Base-by-base conservation (phyloP, 2,888 invertebrate species). In the Zonitis immaculata region DNA sequence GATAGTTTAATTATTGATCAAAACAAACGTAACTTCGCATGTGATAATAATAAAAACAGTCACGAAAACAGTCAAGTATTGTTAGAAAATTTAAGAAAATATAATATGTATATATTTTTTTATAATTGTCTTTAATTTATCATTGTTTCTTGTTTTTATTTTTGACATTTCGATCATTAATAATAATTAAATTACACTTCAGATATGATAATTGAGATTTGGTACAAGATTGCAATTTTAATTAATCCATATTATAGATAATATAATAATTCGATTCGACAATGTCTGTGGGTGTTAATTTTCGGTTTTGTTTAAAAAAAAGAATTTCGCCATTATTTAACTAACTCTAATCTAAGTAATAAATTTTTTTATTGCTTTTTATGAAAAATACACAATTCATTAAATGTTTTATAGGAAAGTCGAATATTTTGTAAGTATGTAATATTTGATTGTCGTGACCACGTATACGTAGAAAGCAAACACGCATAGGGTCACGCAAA, bases 361-460 rank as follows among this genome's bases (percentile, higher is more conserved):
- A n/a, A n/a, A n/a, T n/a, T n/a, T n/a, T n/a, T n/a, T n/a, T n/a
- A n/a, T n/a, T n/a, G n/a, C n/a, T n/a, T n/a, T n/a, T n/a, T n/a
- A n/a, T n/a, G n/a, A n/a, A n/a, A n/a, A 60, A 54, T 58, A 59
- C 61, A 61, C 62, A 62, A 65, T 62, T 61, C 60, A 62, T 60
- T 60, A 58, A 62, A 52, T 56, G 45, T 53, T 61, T 51, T 52
- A 55, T 52, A 16, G 51, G 45, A 55, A 54, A 58, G 52, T 52
- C 58, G 60, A 62, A 66, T 67, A 67, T 67, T 66, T 66, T 60
- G 65, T 66, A 65, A 65, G 62, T 64, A 61, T 67, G 66, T 67
- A 67, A 67, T 66, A 64, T 64, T 61, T 60, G 65, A 65, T 62
- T 69, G 67, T 69, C 68, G 70, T 68, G 68, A 67, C 66, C 61